Percentiles rank a stretch among this genome's conserved stretches.
Conservation (phyloP, 2,797 vertebrate species). For the Erpetoichthys calabaricus region DNA sequence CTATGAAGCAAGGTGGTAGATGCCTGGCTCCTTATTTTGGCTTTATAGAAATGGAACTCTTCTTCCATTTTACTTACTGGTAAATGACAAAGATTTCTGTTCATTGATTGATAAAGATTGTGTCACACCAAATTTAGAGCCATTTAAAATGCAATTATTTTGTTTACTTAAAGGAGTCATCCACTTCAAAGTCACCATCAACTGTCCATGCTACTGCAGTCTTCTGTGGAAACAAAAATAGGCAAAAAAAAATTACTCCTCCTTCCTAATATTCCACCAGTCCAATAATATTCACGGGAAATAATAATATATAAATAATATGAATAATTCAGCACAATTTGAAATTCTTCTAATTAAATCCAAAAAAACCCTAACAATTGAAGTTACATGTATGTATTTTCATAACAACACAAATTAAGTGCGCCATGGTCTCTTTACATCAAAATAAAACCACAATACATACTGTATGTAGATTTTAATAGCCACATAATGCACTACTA, state of each 20-base stretch:
- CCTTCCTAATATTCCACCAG: too few relatives aligned
- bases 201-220: conserved; percentile 99
- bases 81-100: conserved; percentile 60
- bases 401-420: too few relatives aligned
- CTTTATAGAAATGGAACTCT: conserved; percentile 63
- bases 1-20: conserved; percentile 70
- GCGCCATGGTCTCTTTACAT: too few relatives aligned
- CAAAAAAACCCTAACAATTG: too few relatives aligned
- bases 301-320: too few relatives aligned
- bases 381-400: too few relatives aligned
- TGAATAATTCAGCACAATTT: too few relatives aligned
- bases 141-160: conserved; percentile 72
- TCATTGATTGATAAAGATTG: conserved; percentile 67
- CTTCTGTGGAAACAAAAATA: conserved; percentile 56
- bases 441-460: too few relatives aligned
- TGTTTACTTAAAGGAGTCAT: conserved; percentile 69
- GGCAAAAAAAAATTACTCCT: neutral
- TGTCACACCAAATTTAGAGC: conserved; percentile 72
- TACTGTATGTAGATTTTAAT: too few relatives aligned
- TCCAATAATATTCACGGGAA: too few relatives aligned
- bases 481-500: too few relatives aligned
- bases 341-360: too few relatives aligned
- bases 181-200: conserved; percentile 84
- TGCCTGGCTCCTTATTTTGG: conserved; percentile 55
- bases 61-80: conserved; percentile 30